phyloP scores from a whole-genome alignment of 2,113 vertebrate species.

The Heterotilapia buettikoferi region DNA sequence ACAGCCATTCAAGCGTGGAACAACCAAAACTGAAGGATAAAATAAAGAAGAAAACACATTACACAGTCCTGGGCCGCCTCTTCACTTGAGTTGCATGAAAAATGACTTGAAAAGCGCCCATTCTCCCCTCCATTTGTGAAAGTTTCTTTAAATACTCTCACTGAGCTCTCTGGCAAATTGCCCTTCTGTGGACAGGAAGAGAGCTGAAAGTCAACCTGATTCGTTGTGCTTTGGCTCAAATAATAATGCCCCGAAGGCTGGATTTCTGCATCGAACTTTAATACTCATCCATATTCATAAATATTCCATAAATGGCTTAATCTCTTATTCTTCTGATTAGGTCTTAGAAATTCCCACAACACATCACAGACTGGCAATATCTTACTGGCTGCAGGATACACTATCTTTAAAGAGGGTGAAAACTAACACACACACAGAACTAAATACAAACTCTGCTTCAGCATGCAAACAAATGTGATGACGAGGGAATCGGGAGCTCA shows the following conservation, averaged over 20 bases:
- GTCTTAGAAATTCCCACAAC: constrained; percentile 52
- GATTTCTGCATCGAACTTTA: constrained; percentile 55
- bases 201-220: constrained; percentile 63
- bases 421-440: background rate
- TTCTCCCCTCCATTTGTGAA: constrained; percentile 22
- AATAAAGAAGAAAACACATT: constrained; percentile 21
- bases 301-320: constrained; percentile 60
- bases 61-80: background rate
- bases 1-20: background rate
- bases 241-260: constrained; percentile 63
- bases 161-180: constrained; percentile 50
- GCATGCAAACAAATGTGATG: background rate
- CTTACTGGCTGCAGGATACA: constrained; percentile 39
- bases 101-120: constrained; percentile 29
- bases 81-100: constrained; percentile 31
- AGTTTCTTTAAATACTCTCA: constrained; percentile 53
- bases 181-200: constrained; percentile 53
- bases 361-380: constrained; percentile 19
- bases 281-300: constrained; percentile 72
- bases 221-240: constrained; percentile 50
- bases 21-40: background rate
- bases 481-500: background rate
- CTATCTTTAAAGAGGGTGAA: constrained; percentile 12
- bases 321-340: constrained; percentile 63
- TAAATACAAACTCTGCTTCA: background rate